Base-by-base conservation (phyloP, 30 jellyfish, hydroid and myxozoan species). In the Clytia hemisphaerica region DNA sequence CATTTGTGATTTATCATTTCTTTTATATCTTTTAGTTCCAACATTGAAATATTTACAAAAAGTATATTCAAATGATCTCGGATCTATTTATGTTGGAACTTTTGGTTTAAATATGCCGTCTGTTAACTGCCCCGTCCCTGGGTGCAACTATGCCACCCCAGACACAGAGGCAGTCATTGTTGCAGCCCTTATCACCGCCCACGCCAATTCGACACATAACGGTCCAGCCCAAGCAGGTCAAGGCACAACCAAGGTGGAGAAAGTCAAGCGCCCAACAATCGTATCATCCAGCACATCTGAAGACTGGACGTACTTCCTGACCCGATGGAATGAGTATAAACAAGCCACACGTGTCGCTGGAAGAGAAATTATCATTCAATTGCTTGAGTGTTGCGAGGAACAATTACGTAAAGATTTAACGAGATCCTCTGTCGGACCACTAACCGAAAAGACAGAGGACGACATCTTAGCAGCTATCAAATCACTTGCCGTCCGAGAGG, bases 311-410 rank as follows among this genome's bases (percentile, higher is more conserved):
- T 72, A 72, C 80, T 72, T 72, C 31, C 65, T 25, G 2, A 1
- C 84, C 45, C 80, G 81, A 14, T 72, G 84, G 84, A 25, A 55
- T 2, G 84, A 72, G 25, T 72, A 72, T 30, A 45, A 24, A 21
- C 67, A 34, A 6, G 84, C 84, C 33, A 72, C 79, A 2, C 27
- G 42, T 30, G 24, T 72, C 1, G 27, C 38, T 32, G 84, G 84
- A 1, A 54, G 65, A 55, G 84, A 72, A 22, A 22, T 24, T 2
- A 37, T 33, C 44, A 55, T 72, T 4, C 84, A 72, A 44, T 42
- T 72, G 38, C 79, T 72, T 34, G 82, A 72, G 67, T 53, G 80
- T 26, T 54, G 84, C 22, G 54, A 72, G 10, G 84, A 72, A 54
- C 80, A 28, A 33, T 37, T 12, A 27, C 78, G 53, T 18, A 67